These are phyloP conservation scores for Drosophila ustulata DNA, from an alignment of 2,888 invertebrate genomes.

Conservation along the genomic window DNA sequence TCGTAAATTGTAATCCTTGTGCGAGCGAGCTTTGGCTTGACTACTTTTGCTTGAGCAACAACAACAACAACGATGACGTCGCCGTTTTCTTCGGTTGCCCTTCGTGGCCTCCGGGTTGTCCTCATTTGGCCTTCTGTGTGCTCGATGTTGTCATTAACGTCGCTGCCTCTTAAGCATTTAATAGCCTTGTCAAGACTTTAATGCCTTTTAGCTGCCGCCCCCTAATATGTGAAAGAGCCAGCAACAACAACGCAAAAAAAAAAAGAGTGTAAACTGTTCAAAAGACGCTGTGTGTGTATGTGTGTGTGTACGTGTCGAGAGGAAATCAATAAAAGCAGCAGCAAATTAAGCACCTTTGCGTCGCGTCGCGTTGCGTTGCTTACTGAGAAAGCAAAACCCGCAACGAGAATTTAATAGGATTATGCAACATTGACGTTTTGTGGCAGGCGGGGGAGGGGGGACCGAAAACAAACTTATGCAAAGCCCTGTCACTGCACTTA, in stretches of 20 bases:
- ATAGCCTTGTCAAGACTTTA: slow-evolving; percentile 82
- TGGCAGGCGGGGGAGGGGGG: slow-evolving; percentile 13
- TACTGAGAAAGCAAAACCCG: slow-evolving; percentile 46
- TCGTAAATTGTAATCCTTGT: slow-evolving; percentile 81
- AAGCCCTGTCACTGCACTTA: slow-evolving; percentile 71
- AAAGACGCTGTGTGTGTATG: slow-evolving; percentile 6
- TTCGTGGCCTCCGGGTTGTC: slow-evolving; percentile 1
- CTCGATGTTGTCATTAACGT: slow-evolving; percentile 76
- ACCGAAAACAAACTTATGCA: slow-evolving; percentile 66
- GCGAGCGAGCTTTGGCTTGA: slow-evolving; percentile 42
- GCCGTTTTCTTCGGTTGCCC: slow-evolving; percentile 39
- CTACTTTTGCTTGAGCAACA: slow-evolving; percentile 51
- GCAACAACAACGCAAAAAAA: slow-evolving; percentile 1
- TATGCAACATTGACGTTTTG: slow-evolving; percentile 70
- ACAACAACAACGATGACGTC: slow-evolving; percentile 37
- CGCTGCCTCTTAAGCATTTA: slow-evolving; percentile 81
- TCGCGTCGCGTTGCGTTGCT: slow-evolving; percentile 54
- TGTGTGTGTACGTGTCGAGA: slow-evolving; percentile 13
- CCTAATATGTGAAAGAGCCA: slow-evolving; percentile 57
- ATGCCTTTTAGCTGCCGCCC: slow-evolving; percentile 74
- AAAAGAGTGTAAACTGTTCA: slow-evolving; percentile 36
- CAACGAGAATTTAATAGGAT: slow-evolving; percentile 79
- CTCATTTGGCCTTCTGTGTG: slow-evolving; percentile 46
- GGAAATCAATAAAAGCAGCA: slow-evolving; percentile 78
- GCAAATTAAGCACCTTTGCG: slow-evolving; percentile 75